Evolutionary conservation across 2,888 invertebrate species (phyloP).

Genomic region (Hermodice carunculata): DNA sequence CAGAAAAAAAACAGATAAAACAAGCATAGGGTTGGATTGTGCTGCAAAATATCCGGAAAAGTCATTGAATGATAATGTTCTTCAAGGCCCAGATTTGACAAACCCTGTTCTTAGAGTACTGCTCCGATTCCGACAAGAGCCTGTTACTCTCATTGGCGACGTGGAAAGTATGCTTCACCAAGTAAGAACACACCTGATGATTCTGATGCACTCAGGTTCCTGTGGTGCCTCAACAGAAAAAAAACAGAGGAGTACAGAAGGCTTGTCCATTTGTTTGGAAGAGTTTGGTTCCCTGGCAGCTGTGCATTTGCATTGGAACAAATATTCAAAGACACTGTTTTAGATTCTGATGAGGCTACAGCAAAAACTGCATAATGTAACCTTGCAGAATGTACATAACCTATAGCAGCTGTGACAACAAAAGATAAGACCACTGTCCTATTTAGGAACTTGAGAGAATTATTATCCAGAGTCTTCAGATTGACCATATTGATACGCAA

Average conservation of each 20-base stretch:
- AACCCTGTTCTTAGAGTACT: constrained; percentile 32
- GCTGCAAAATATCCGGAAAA: constrained; percentile 21
- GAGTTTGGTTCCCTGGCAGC: constrained; percentile 2
- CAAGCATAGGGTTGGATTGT: constrained; percentile 35
- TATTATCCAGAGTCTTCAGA: not conserved
- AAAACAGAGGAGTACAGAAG: constrained; percentile 1
- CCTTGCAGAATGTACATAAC: constrained; percentile 19
- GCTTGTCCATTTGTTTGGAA: constrained; percentile 11
- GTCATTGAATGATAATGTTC: constrained; percentile 28
- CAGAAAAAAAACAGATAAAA: constrained; percentile 28
- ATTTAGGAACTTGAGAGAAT: not conserved
- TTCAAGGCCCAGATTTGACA: constrained; percentile 28
- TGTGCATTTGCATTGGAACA: constrained; percentile 7
- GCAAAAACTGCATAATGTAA: not conserved
- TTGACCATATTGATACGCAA: constrained; percentile 5
- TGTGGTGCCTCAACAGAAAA: constrained; percentile 22
- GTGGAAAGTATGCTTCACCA: constrained; percentile 35
- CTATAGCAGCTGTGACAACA: not conserved
- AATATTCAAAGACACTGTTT: not conserved
- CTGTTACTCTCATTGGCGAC: constrained; percentile 28
- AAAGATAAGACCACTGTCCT: not conserved
- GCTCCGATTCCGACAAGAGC: constrained; percentile 28
- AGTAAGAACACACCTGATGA: constrained; percentile 21
- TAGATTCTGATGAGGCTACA: not conserved
- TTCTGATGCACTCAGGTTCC: constrained; percentile 27